Evolutionary conservation across 2,797 vertebrate genomes (phyloP), one percentile per base, ranked within the genome.

Genomic region (Eupleurogrammus muticus): DNA sequence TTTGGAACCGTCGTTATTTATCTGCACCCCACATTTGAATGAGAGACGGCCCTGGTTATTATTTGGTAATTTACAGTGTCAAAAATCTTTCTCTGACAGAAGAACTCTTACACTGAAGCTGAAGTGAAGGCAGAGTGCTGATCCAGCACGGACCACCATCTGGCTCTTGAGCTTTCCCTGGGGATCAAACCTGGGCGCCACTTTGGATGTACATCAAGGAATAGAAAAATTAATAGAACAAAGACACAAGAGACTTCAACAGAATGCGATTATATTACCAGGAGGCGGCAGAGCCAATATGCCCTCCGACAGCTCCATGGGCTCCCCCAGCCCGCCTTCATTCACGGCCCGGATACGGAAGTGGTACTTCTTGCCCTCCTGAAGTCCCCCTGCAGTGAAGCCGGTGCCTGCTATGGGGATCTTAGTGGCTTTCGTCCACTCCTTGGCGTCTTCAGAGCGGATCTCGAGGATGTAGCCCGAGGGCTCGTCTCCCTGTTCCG

Each of bases 151-250:
- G 65, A 94, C 84, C 74, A 95, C 90, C 87, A 87, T 83, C 77
- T 89, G 92, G 82, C 90, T 95, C 90, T 91, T 93, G 86, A 94
- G 68, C 42, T 75, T 86, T 62, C 85, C 87, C 56, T 84, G 90
- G 55, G 90, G 82, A 65, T 93, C 83, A 87, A 93, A 94, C 70
- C 83, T 93, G 24, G 84, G 84, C 2, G 58, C 2, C 10, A 70
- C 92, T 93, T 71, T 11, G 20, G 2, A 35, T 14, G 12, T 46
- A 19, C 35, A 47, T 20, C 8, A 60, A 11, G 5, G 0, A 20
- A 12, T 0, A 38, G 1, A 51, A 49, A 40, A n/a, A n/a, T n/a
- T n/a, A n/a, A 32, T 3, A 17, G 19, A 0, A 7, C 32, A 10
- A 23, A 28, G n/a, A n/a, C n/a, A n/a, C n/a, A 32, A 0, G 8